A percentile compares a stretch with the other conserved stretches of the same genome.
Conservation (phyloP, 2,113 vertebrate genomes). For the Crotalus tigris region DNA sequence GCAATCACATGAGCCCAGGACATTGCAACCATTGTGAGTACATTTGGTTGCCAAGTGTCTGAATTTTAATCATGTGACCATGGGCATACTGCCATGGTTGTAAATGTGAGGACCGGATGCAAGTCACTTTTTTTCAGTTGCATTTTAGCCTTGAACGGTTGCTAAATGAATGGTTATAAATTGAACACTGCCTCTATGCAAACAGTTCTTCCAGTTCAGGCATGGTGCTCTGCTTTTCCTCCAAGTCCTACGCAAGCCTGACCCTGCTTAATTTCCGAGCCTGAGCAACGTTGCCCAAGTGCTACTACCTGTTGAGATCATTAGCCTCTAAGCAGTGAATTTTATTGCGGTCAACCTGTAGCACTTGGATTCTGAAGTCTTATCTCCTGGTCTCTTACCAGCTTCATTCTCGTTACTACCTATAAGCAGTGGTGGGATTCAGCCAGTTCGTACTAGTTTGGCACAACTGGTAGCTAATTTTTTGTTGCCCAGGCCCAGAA, state of each 20-base stretch:
- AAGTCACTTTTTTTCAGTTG: background rate
- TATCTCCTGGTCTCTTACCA: background rate
- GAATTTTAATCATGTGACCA: background rate
- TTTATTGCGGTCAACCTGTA: background rate
- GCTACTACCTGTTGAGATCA: background rate
- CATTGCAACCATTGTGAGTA: background rate
- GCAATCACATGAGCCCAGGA: background rate
- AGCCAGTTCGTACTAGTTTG: too few species aligned
- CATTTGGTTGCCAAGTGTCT: background rate
- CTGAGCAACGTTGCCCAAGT: background rate
- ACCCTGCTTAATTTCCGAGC: background rate
- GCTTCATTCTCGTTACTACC: background rate
- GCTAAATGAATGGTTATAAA: background rate
- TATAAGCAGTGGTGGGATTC: too few species aligned
- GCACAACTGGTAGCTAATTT: too few species aligned
- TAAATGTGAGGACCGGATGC: background rate
- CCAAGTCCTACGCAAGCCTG: background rate
- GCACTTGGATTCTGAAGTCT: background rate
- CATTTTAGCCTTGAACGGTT: background rate
- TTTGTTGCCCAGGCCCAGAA: too few species aligned
- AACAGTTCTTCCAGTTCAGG: background rate
- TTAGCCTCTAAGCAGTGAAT: background rate
- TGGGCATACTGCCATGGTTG: background rate
- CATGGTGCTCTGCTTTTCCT: background rate
- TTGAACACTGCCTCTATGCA: background rate